phyloP scores from a whole-genome alignment of 2,888 invertebrate species.

The Lasioglossum calceatum region DNA sequence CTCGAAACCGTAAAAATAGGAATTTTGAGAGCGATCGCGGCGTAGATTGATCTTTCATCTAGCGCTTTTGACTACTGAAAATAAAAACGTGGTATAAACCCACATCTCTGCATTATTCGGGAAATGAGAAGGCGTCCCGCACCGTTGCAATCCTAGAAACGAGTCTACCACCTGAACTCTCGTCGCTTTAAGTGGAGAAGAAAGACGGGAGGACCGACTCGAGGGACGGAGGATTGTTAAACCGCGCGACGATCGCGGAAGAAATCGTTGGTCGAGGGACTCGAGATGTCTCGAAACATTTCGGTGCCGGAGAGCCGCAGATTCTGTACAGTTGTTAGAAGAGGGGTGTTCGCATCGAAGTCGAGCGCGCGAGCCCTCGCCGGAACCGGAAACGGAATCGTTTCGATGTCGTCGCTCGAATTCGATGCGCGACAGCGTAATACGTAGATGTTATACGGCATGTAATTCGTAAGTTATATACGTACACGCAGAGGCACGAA shows the following conservation, averaged over 20 bases:
- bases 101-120: too few relatives aligned
- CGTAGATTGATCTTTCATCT: too few relatives aligned
- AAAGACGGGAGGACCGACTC: neutral
- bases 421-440: constrained; percentile 62
- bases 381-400: neutral
- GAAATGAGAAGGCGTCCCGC: too few relatives aligned
- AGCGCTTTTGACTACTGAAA: too few relatives aligned
- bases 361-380: constrained; percentile 6
- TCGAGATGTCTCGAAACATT: too few relatives aligned
- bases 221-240: neutral
- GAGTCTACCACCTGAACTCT: neutral
- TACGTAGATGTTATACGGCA: constrained; percentile 73
- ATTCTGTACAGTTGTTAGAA: constrained; percentile 10
- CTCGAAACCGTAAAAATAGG: too few relatives aligned
- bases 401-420: constrained; percentile 18
- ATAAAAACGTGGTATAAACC: too few relatives aligned
- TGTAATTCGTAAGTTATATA: constrained; percentile 72
- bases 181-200: neutral
- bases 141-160: too few relatives aligned
- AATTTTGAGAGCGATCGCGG: too few relatives aligned
- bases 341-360: constrained; percentile 51
- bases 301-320: neutral
- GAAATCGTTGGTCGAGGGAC: constrained; percentile 21
- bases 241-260: constrained; percentile 42
- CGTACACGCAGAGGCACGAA: constrained; percentile 74